phyloP scores from a whole-genome alignment of 2,888 invertebrate genomes.

The Bellardia pandia region DNA sequence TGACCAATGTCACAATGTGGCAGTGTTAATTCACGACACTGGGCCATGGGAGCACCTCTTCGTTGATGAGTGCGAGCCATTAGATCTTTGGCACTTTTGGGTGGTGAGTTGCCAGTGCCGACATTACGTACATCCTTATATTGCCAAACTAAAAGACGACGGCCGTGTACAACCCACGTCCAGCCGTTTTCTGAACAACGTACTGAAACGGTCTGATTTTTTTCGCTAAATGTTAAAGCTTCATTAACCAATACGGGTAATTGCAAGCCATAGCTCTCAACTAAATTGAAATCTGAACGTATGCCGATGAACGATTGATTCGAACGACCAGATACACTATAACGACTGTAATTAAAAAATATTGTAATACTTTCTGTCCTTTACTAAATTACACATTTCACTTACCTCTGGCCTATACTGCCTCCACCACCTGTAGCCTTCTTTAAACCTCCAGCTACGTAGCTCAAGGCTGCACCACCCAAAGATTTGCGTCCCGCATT shows the following conservation, averaged over 20 bases:
- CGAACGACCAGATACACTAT: conserved; percentile 86
- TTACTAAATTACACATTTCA: background rate
- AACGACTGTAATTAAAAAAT: conserved; percentile 55
- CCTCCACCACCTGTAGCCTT: conserved; percentile 77
- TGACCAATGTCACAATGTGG: conserved; percentile 97
- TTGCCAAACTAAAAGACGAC: conserved; percentile 94
- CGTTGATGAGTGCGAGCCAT: conserved; percentile 84
- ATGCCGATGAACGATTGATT: conserved; percentile 90
- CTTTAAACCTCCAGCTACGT: conserved; percentile 74
- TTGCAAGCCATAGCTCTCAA: conserved; percentile 92
- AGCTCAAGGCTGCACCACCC: conserved; percentile 76
- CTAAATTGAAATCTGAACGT: conserved; percentile 89
- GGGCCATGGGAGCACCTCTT: conserved; percentile 84
- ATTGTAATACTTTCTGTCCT: background rate
- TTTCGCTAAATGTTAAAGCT: conserved; percentile 91
- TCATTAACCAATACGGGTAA: conserved; percentile 95
- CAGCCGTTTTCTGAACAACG: conserved; percentile 85
- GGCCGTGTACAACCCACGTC: conserved; percentile 91
- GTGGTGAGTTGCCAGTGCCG: conserved; percentile 75
- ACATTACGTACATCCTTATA: conserved; percentile 85
- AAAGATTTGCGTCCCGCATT: conserved; percentile 78
- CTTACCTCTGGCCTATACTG: conserved; percentile 65
- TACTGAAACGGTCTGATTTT: conserved; percentile 85
- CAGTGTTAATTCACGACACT: conserved; percentile 93
- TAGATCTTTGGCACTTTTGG: conserved; percentile 73